Conservation (phyloP, 2,113 vertebrate species). For the Xerus inauris region DNA sequence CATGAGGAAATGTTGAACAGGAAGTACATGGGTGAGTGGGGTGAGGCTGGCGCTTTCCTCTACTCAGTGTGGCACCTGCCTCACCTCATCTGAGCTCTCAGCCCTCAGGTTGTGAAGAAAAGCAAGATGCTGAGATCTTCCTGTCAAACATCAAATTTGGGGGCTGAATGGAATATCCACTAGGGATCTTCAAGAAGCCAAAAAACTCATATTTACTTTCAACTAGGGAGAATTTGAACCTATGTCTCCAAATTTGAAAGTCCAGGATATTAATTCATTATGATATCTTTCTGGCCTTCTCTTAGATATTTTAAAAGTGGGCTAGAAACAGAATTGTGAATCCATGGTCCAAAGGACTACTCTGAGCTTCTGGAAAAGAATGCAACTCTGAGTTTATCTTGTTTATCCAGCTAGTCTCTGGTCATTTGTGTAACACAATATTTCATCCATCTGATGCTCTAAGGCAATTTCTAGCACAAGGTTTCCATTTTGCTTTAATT, state of each 20-base stretch:
- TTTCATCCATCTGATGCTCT: conserved; percentile 37
- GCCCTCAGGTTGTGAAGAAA: conserved; percentile 40
- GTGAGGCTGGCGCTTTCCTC: not conserved
- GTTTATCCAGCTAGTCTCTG: conserved; percentile 63
- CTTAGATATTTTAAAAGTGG: conserved; percentile 74
- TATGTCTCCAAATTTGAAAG: conserved; percentile 60
- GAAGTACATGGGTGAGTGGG: not conserved
- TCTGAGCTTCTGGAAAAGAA: conserved; percentile 70
- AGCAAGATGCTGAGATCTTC: conserved; percentile 64
- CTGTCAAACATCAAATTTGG: conserved; percentile 62
- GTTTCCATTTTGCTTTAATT: conserved; percentile 61
- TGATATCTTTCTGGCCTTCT: conserved; percentile 71
- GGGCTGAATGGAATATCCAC: conserved; percentile 63
- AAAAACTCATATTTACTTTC: conserved; percentile 72
- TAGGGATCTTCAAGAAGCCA: conserved; percentile 64
- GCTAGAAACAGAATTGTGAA: conserved; percentile 60
- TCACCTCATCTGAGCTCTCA: conserved; percentile 30
- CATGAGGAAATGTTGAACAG: not conserved
- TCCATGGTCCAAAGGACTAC: conserved; percentile 39
- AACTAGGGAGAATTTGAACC: conserved; percentile 67
- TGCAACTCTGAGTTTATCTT: conserved; percentile 60
- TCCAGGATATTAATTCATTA: conserved; percentile 69
- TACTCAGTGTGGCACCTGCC: conserved; percentile 42
- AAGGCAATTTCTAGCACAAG: conserved; percentile 54
- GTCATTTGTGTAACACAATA: conserved; percentile 61